Evolutionary conservation across 2,797 vertebrate species (phyloP), one percentile per base, ranked within the genome.

Genomic region (Menidia menidia): DNA sequence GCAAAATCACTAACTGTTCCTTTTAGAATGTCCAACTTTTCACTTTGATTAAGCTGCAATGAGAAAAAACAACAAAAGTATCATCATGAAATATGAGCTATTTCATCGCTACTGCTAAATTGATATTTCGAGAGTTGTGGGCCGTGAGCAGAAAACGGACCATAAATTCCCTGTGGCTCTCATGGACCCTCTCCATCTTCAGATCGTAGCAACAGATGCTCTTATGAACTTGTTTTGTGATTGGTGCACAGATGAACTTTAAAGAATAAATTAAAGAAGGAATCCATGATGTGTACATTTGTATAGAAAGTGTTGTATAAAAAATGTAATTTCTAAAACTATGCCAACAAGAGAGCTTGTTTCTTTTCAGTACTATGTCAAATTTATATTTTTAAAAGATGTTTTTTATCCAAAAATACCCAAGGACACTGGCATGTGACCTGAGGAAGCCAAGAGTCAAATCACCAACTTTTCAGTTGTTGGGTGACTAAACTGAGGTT

Each of bases 121-220:
- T 45, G 44, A 8, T 41, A 50, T 58, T 57, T 39, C 41, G 39
- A 71, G 58, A 67, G 74, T 66, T 78, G 54, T 59, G n/a, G 43
- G 31, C 59, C 61, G 66, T 50, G 35, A 70, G 51, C 55, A 73
- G 57, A 82, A 64, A 68, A 71, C 56, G 66, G 31, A 78, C 65
- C 55, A 33, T 60, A 42, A 58, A 71, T 60, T 69, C 47, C 64
- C 50, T 60, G 80, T 70, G 74, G 74, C 69, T 70, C 63, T 82
- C 58, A 68, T 64, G 79, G 44, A 68, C 44, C 71, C 58, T 71
- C 70, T 85, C 56, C 74, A 74, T 78, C 76, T 71, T 83, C 52
- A 72, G 54, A 77, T 57, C 61, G 57, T 42, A 19, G 77, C 71
- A 85, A 75, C 78, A 88, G 73, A 89, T 80, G 73, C 66, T 80